These are phyloP conservation scores for Platyrinchus mystaceus DNA, from an alignment of 2,797 vertebrate species.

Conservation along the genomic window DNA sequence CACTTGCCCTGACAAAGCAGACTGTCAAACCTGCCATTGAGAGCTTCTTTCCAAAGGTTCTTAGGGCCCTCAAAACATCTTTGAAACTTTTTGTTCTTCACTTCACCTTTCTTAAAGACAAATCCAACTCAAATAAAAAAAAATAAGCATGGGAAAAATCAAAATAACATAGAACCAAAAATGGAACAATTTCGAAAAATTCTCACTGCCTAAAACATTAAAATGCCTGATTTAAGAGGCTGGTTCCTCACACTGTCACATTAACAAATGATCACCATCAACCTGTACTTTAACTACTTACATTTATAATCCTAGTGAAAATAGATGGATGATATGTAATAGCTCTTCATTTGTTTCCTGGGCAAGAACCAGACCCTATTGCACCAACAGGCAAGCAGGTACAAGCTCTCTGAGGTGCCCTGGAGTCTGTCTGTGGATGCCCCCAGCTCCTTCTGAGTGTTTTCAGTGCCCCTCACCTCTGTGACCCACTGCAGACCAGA, in stretches of 20 bases:
- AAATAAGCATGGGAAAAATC: slow-evolving; percentile 7
- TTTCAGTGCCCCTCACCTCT: not conserved
- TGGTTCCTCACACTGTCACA: not conserved
- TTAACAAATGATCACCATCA: slow-evolving; percentile 16
- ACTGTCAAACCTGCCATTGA: not conserved
- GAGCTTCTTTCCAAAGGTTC: not conserved
- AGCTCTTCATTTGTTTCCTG: not conserved
- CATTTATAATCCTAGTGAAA: not conserved
- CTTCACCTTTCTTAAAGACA: slow-evolving; percentile 17
- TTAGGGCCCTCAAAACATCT: not conserved
- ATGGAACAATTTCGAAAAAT: not conserved
- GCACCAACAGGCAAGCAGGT: not conserved
- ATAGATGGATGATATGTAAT: not conserved
- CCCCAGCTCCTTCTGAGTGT: not conserved
- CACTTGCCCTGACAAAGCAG: not conserved
- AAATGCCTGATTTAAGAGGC: not conserved
- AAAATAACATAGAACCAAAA: not conserved
- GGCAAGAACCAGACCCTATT: not conserved
- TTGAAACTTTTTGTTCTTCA: not conserved
- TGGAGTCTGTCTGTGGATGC: fast-evolving
- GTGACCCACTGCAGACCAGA: not conserved
- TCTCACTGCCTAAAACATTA: slow-evolving; percentile 13
- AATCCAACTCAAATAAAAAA: not conserved
- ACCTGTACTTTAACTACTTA: not conserved
- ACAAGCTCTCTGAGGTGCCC: not conserved